Evolutionary conservation across 2,888 invertebrate genomes (phyloP).

Genomic region (Apocheima hispidaria): DNA sequence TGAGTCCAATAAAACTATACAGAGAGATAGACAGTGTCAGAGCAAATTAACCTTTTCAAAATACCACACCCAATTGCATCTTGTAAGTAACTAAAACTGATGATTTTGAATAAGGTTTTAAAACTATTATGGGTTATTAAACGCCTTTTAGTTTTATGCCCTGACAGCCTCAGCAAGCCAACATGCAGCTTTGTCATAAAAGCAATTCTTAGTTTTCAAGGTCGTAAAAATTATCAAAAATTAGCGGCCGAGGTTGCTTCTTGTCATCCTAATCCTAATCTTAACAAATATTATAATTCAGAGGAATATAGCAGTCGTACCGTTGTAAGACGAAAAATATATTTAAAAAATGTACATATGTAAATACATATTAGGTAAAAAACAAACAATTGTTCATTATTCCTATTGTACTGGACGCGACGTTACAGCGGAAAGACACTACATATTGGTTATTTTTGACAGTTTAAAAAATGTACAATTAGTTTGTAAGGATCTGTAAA

Average conservation of each 20-base stretch:
- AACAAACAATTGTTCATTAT: too few relatives aligned
- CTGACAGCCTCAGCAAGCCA: neutral
- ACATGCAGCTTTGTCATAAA: slow-evolving; percentile 23
- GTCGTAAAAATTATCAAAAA: neutral
- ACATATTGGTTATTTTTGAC: too few relatives aligned
- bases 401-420: too few relatives aligned
- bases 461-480: slow-evolving; percentile 64
- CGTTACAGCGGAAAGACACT: too few relatives aligned
- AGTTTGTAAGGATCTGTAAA: slow-evolving; percentile 74
- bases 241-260: neutral
- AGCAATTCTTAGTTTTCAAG: slow-evolving; percentile 7
- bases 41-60: slow-evolving; percentile 15
- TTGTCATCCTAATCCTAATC: neutral
- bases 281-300: too few relatives aligned
- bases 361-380: too few relatives aligned
- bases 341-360: too few relatives aligned
- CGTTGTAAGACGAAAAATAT: too few relatives aligned
- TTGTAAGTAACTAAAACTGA: neutral
- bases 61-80: slow-evolving; percentile 14
- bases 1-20: neutral
- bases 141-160: slow-evolving; percentile 17
- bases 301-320: too few relatives aligned
- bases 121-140: slow-evolving; percentile 18
- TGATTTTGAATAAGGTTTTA: slow-evolving; percentile 22
- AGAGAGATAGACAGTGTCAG: too few relatives aligned